These are phyloP conservation scores for Paramuricea clavata DNA, from an alignment of 92 coral and sea anemone species.

Conservation along the genomic window DNA sequence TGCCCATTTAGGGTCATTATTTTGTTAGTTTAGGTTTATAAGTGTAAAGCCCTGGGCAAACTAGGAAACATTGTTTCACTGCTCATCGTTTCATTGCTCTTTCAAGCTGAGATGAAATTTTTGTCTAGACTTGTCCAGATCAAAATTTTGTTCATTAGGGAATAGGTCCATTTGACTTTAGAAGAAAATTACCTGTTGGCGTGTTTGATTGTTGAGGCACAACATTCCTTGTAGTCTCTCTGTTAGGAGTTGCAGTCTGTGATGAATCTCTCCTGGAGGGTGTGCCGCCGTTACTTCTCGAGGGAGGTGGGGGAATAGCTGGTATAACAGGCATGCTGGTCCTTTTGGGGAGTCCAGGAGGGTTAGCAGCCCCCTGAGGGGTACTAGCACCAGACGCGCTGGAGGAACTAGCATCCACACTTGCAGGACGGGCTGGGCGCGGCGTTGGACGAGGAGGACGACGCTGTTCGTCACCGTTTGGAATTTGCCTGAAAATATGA, in stretches of 20 bases:
- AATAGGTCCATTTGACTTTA: too few relatives aligned
- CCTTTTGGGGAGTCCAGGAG: slow-evolving; percentile 4
- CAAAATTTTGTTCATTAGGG: too few relatives aligned
- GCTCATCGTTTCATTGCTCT: too few relatives aligned
- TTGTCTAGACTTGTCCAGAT: too few relatives aligned
- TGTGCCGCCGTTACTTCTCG: slow-evolving; percentile 47
- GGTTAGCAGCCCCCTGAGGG: slow-evolving; percentile 2
- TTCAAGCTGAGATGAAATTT: too few relatives aligned
- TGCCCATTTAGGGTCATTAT: too few relatives aligned
- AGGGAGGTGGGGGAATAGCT: slow-evolving; percentile 15
- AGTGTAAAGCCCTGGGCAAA: too few relatives aligned
- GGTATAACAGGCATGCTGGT: slow-evolving; percentile 37
- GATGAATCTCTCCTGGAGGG: slow-evolving; percentile 48
- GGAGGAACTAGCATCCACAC: slow-evolving; percentile 17
- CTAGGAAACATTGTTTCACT: too few relatives aligned
- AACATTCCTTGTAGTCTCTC: slow-evolving; percentile 12
- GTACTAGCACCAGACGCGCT: neutral
- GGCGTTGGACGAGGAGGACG: slow-evolving; percentile 3
- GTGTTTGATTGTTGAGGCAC: slow-evolving; percentile 5
- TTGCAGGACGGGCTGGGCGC: slow-evolving; percentile 30
- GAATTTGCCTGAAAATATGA: neutral
- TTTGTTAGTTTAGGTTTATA: too few relatives aligned
- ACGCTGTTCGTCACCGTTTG: slow-evolving; percentile 18
- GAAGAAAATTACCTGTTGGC: neutral
- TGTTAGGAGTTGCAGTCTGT: neutral